Conservation (phyloP, 2,888 invertebrate species). For the Micoletzkya japonica region DNA sequence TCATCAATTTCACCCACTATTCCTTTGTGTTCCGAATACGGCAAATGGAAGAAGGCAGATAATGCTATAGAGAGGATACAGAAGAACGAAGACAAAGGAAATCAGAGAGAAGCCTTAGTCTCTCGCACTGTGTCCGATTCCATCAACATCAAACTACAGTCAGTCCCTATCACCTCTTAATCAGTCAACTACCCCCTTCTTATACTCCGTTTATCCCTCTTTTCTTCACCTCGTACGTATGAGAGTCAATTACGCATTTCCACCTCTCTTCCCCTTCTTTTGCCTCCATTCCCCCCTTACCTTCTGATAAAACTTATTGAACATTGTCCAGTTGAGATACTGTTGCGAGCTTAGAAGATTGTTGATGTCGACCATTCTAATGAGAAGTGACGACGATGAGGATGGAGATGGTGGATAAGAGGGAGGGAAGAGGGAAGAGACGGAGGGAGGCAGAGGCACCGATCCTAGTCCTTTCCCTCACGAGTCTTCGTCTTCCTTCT, state of each 20-base stretch:
- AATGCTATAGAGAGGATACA: not conserved
- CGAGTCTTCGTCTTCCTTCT: too few species aligned
- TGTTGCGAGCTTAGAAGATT: conserved; percentile 46
- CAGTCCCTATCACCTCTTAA: too few species aligned
- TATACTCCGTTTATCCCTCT: not conserved
- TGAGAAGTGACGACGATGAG: not conserved
- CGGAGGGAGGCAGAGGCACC: too few species aligned
- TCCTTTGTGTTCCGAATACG: not conserved
- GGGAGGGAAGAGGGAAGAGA: not conserved
- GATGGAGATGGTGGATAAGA: not conserved
- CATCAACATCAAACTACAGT: too few species aligned
- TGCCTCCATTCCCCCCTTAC: conserved; percentile 28
- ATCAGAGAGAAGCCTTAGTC: not conserved
- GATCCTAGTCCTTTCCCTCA: too few species aligned
- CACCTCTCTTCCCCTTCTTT: too few species aligned
- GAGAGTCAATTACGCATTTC: not conserved
- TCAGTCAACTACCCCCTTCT: too few species aligned
- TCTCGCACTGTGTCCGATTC: too few species aligned
- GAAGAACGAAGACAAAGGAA: not conserved
- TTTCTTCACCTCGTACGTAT: not conserved
- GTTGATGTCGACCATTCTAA: conserved; percentile 33
- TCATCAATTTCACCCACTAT: too few species aligned
- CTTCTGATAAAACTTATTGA: conserved; percentile 49
- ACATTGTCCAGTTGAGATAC: conserved; percentile 51
- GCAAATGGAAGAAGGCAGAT: not conserved